Percentiles rank a stretch among this genome's conserved stretches.
Evolutionary conservation across 2,113 vertebrate species (phyloP).

Genomic region (Cheirogaleus medius): DNA sequence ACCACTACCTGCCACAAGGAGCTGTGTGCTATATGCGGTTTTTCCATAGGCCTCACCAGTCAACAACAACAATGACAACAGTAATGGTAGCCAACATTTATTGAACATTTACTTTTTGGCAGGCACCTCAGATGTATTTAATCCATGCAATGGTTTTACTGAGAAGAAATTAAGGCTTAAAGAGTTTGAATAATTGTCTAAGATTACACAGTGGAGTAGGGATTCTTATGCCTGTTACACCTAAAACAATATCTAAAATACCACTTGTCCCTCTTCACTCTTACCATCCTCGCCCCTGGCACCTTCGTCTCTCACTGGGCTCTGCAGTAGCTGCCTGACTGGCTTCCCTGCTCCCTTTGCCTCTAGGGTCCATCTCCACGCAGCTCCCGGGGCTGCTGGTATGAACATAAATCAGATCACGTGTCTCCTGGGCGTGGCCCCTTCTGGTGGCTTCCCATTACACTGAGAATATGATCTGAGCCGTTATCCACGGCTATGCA

Average conservation of each 20-base stretch:
- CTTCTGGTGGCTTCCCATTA: not conserved
- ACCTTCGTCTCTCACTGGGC: not conserved
- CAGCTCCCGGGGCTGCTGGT: not conserved
- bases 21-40: not conserved
- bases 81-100: not conserved
- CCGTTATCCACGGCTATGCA: not conserved
- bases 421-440: not conserved
- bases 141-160: not conserved
- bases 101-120: not conserved
- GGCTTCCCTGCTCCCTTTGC: not conserved
- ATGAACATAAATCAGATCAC: not conserved
- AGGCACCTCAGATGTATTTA: not conserved
- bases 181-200: not conserved
- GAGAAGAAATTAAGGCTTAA: not conserved
- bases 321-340: not conserved
- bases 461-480: not conserved
- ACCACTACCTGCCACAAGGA: not conserved
- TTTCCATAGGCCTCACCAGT: not conserved
- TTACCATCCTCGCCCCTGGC: not conserved
- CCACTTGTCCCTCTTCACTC: not conserved
- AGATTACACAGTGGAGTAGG: not conserved
- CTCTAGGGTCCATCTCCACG: accelerated
- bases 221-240: not conserved
- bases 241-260: not conserved
- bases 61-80: not conserved